Evolutionary conservation across 2,797 vertebrate species (phyloP).

Genomic region (Myotis vivesi): DNA sequence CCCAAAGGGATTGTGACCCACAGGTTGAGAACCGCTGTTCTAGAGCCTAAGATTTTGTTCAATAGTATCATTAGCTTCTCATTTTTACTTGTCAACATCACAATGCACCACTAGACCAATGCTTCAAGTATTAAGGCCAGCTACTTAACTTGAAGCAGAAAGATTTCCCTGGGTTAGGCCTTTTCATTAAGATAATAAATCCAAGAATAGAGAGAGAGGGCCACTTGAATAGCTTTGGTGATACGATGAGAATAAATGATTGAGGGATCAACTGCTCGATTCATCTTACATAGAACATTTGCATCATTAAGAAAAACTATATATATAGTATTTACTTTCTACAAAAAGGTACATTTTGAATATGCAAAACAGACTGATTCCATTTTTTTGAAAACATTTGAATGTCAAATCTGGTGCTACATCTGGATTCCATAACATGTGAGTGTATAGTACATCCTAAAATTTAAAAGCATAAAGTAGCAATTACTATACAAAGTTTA

Average conservation of each 20-base stretch:
- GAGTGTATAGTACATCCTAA: neutral
- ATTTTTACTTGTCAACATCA: neutral
- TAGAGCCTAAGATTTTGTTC: neutral
- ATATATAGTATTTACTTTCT: neutral
- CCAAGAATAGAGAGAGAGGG: neutral
- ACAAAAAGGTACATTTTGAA: slow-evolving; percentile 34
- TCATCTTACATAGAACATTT: neutral
- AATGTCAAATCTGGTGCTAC: slow-evolving; percentile 29
- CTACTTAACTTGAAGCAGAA: slow-evolving; percentile 16
- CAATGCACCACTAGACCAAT: neutral
- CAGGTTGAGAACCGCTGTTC: no score
- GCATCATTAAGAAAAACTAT: neutral
- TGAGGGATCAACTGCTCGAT: neutral
- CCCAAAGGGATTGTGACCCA: no score
- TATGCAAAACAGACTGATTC: neutral
- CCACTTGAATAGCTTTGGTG: neutral
- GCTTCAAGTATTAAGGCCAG: neutral
- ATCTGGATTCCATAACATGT: slow-evolving; percentile 27
- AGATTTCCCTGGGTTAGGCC: neutral
- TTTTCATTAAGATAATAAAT: slow-evolving; percentile 18
- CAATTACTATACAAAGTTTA: neutral
- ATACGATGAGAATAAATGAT: neutral
- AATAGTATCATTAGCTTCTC: neutral
- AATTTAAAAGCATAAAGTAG: slow-evolving; percentile 8
- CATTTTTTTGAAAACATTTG: neutral